A percentile compares a stretch with the other conserved stretches of the same genome.
Evolutionary conservation across 2,113 vertebrate genomes (phyloP).

Genomic region (Vireo altiloquus): DNA sequence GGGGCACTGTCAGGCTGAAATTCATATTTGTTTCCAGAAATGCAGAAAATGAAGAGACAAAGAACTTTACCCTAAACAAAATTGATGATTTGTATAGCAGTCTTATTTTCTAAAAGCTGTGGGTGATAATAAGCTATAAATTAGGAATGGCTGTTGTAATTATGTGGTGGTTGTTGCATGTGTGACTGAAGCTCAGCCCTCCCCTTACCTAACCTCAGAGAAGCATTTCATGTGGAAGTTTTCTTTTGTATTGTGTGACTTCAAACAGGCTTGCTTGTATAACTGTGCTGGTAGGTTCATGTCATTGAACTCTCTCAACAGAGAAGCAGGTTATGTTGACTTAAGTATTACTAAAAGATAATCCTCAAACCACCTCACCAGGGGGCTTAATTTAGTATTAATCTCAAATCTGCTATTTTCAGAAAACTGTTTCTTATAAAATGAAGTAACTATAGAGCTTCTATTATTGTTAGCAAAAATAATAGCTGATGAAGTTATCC

Average conservation of each 20-base stretch:
- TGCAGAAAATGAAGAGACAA: not conserved
- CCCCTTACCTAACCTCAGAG: not conserved
- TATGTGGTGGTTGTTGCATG: rapidly evolving
- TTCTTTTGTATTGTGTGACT: not conserved
- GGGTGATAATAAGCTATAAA: not conserved
- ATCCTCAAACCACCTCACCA: not conserved
- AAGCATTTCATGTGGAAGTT: not conserved
- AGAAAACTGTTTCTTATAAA: not conserved
- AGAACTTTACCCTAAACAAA: not conserved
- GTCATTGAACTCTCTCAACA: not conserved
- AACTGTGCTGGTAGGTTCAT: not conserved
- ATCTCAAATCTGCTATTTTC: not conserved
- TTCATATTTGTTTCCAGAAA: not conserved
- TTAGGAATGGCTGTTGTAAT: not conserved
- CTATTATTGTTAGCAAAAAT: not conserved
- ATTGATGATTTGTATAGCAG: not conserved
- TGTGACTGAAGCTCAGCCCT: not conserved
- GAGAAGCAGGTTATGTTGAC: not conserved
- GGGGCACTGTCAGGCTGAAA: not conserved
- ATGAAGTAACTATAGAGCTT: not conserved
- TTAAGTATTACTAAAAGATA: not conserved
- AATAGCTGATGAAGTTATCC: not conserved
- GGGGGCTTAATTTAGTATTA: not conserved
- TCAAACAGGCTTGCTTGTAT: not conserved
- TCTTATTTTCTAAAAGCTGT: not conserved